Evolutionary conservation across 2,797 vertebrate species (phyloP).

Genomic region (Caiman crocodilus): DNA sequence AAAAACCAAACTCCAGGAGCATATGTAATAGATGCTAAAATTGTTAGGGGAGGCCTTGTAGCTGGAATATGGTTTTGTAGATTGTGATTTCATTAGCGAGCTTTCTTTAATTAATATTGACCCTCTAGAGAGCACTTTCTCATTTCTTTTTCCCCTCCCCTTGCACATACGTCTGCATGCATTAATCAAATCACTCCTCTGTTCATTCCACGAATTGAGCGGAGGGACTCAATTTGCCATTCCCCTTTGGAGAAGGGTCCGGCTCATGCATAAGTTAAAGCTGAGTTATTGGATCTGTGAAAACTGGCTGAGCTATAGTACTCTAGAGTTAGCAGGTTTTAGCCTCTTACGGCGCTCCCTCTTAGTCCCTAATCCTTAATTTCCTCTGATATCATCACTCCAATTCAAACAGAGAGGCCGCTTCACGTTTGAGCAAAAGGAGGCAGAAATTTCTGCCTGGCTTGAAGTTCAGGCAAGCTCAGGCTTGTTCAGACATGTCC

Average conservation of each 20-base stretch:
- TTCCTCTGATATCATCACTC: constrained; percentile 67
- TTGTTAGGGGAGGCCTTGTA: neutral
- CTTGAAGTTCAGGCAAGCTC: constrained; percentile 26
- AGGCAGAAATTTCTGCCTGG: constrained; percentile 44
- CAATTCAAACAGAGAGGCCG: constrained; percentile 15
- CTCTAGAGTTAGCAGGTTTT: neutral
- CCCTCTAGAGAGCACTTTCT: neutral
- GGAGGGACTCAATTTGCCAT: neutral
- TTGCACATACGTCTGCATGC: neutral
- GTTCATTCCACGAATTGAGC: accelerated
- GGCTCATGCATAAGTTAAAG: neutral
- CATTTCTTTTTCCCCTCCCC: neutral
- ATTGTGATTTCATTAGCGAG: constrained; percentile 11
- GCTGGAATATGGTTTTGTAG: neutral
- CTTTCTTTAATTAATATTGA: constrained; percentile 19
- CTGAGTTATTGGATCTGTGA: neutral
- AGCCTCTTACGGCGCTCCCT: neutral
- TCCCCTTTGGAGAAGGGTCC: neutral
- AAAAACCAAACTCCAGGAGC: neutral
- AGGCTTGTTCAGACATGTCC: constrained; percentile 77
- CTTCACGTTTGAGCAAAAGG: constrained; percentile 30
- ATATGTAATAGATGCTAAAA: accelerated
- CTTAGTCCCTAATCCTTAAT: constrained; percentile 41
- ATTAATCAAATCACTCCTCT: constrained; percentile 11
- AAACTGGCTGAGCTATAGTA: neutral